Base-by-base conservation (phyloP, 2,888 invertebrate species). In the Cosmorhoe ocellata region DNA sequence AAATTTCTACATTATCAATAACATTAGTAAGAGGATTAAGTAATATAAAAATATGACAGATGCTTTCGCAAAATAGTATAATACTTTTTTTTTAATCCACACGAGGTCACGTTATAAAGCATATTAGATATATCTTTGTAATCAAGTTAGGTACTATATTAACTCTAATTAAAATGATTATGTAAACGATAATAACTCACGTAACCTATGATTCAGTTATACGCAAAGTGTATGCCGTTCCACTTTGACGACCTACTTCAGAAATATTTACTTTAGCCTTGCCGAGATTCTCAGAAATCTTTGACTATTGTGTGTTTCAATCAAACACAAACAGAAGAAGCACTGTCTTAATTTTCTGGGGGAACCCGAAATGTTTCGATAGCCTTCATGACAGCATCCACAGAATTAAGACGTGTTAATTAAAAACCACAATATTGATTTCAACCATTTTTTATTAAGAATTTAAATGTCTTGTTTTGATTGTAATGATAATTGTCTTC, bases 171-270 rank as follows among this genome's bases (percentile, higher is more conserved):
- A 59, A 18, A 48, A 24, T 37, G 33, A 42, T n/a, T 31, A 50
- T 46, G 42, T 45, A 18, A 51, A 46, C 37, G 9, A 46, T 37
- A 46, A 33, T 48, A 31, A 32, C n/a, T 38, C 36, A 27, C 36
- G 43, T 49, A 46, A 47, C 49, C 39, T 58, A 71, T 77, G 77
- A 77, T 70, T 80, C 76, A 76, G 65, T 66, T 55, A 56, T 63
- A 57, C 57, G 56, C 56, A 63, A 67, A 66, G 61, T 68, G 66
- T 62, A 67, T 70, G 66, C 58, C 58, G 77, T 64, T 69, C 74
- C 66, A 78, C 69, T 71, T 76, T 63, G 63, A 49, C 69, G 79
- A 72, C 81, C 79, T 76, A 79, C 69, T 75, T 81, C 69, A 71
- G 69, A 74, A 70, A 70, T 75, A 73, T 78, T 79, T 68, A 64